A percentile compares a stretch with the other conserved stretches of the same genome.
These are phyloP conservation scores for Dryomyza anilis DNA, from an alignment of 2,888 invertebrate species.

Conservation along the genomic window DNA sequence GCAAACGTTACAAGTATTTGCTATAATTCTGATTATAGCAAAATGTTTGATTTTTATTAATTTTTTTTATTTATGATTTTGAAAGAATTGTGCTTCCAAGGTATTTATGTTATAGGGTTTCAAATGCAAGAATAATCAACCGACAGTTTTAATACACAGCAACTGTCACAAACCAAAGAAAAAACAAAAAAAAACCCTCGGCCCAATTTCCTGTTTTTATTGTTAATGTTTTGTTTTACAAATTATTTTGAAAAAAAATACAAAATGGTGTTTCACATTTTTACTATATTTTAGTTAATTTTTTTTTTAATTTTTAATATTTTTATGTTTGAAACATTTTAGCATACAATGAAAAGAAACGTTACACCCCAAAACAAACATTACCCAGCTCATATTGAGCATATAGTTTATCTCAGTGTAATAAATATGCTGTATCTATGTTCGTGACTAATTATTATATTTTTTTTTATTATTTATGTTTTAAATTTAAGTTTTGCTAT, in stretches of 20 bases:
- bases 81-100: conserved; percentile 59
- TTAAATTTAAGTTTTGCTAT: conserved; percentile 25
- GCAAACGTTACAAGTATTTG: too few relatives aligned
- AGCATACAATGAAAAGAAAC: not conserved
- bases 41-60: too few relatives aligned
- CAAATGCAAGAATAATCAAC: too few relatives aligned
- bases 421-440: too few relatives aligned
- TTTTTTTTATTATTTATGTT: conserved; percentile 26
- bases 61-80: conserved; percentile 48
- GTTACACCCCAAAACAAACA: too few relatives aligned
- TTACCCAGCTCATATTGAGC: too few relatives aligned
- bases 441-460: conserved; percentile 48
- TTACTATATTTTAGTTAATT: conserved; percentile 8
- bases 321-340: not conserved
- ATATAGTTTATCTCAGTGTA: too few relatives aligned
- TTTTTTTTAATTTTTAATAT: too few relatives aligned
- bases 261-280: conserved; percentile 12
- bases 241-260: conserved; percentile 19
- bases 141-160: not conserved
- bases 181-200: conserved; percentile 44
- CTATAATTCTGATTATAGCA: too few relatives aligned
- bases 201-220: conserved; percentile 58
- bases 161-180: not conserved
- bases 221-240: conserved; percentile 32
- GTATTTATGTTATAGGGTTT: too few relatives aligned